Percentiles rank a stretch among this genome's conserved stretches.
These are phyloP conservation scores for Scomberomorus guttatus DNA, from an alignment of 2,797 vertebrate genomes.

Conservation along the genomic window DNA sequence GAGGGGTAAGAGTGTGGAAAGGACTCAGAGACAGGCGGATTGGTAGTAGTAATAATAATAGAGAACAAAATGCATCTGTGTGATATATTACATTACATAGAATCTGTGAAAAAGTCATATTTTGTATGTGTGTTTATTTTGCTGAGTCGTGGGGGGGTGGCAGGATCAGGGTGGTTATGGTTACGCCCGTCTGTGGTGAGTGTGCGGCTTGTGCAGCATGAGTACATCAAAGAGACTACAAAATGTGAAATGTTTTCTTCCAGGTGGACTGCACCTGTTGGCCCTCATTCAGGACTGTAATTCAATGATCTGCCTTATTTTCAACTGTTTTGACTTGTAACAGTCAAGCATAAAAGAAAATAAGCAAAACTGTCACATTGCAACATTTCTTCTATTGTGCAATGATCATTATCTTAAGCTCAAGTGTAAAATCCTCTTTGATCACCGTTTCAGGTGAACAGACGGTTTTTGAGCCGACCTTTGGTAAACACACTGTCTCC, in stretches of 20 bases:
- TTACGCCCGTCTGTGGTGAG: conserved; percentile 18
- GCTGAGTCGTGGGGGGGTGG: not conserved
- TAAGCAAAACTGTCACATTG: conserved; percentile 41
- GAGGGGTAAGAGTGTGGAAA: conserved; percentile 45
- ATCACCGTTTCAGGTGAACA: conserved; percentile 45
- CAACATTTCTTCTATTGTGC: conserved; percentile 51
- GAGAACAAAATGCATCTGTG: conserved; percentile 34
- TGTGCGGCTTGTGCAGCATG: conserved; percentile 41
- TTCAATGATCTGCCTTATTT: conserved; percentile 38
- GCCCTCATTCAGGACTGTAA: conserved; percentile 57
- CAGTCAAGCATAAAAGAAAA: conserved; percentile 55
- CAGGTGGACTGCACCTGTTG: conserved; percentile 79
- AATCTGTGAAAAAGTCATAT: conserved; percentile 25
- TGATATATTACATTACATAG: conserved; percentile 39
- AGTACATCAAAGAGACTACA: conserved; percentile 49
- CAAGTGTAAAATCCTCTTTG: conserved; percentile 59
- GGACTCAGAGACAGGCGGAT: conserved; percentile 28
- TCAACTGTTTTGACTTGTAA: conserved; percentile 63
- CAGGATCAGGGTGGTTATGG: conserved; percentile 16
- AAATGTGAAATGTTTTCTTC: conserved; percentile 58
- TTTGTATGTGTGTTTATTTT: conserved; percentile 3
- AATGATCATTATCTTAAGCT: conserved; percentile 48
- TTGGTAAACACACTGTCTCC: conserved; percentile 49
- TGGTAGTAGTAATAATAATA: conserved; percentile 26
- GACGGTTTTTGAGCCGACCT: conserved; percentile 39